phyloP scores from a whole-genome alignment of 2,888 invertebrate genomes.

The Scaptomyza caliginosa region DNA sequence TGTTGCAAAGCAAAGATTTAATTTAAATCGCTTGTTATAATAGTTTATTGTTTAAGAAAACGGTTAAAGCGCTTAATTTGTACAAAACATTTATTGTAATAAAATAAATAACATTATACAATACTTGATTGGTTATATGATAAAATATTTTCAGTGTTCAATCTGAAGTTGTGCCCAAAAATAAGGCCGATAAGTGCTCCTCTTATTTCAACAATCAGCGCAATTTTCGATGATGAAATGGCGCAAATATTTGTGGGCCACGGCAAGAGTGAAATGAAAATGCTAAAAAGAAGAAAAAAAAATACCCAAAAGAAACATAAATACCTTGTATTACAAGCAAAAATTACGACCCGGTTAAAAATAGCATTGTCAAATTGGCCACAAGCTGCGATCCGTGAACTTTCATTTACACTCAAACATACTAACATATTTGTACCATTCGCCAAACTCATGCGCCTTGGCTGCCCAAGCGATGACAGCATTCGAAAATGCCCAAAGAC shows the following conservation, averaged over 20 bases:
- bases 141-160: background rate
- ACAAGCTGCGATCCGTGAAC: slow-evolving; percentile 34
- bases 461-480: slow-evolving; percentile 70
- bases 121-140: background rate
- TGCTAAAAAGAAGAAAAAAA: slow-evolving; percentile 7
- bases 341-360: slow-evolving; percentile 17
- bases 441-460: slow-evolving; percentile 39
- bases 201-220: slow-evolving; percentile 39
- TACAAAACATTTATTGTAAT: background rate
- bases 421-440: slow-evolving; percentile 10
- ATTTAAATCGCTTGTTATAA: background rate
- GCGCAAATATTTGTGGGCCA: slow-evolving; percentile 44
- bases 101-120: background rate
- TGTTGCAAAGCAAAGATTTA: slow-evolving; percentile 5
- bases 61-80: background rate
- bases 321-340: background rate
- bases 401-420: slow-evolving; percentile 45
- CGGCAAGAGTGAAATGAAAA: slow-evolving; percentile 41
- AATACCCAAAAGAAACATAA: background rate
- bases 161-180: slow-evolving; percentile 26
- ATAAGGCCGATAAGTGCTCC: slow-evolving; percentile 28
- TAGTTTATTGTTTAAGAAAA: background rate
- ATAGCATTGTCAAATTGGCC: slow-evolving; percentile 24
- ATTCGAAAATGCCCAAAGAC: slow-evolving; percentile 40
- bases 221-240: slow-evolving; percentile 73